Percentiles rank a stretch among this genome's conserved stretches.
These are phyloP conservation scores for Ginglymostoma cirratum DNA, from an alignment of 2,113 vertebrate species.

Conservation along the genomic window DNA sequence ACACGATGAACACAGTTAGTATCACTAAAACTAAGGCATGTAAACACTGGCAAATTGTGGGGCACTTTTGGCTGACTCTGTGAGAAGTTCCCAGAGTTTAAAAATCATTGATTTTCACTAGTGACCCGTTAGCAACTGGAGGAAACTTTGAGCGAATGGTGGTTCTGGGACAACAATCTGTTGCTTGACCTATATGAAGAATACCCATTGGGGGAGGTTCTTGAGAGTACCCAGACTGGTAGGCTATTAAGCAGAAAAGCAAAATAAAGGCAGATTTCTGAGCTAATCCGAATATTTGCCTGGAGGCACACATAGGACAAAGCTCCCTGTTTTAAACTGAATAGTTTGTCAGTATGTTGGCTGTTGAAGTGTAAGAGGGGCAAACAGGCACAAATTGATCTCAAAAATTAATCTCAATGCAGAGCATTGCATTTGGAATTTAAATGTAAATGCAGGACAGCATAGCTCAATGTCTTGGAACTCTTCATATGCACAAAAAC, in stretches of 20 bases:
- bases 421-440: background rate
- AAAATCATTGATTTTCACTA: background rate
- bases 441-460: background rate
- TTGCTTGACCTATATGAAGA: background rate
- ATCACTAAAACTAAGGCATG: background rate
- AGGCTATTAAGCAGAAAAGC: background rate
- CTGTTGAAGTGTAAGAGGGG: background rate
- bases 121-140: background rate
- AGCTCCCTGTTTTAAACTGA: background rate
- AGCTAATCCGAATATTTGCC: background rate
- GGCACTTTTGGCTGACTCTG: background rate
- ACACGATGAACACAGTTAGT: background rate
- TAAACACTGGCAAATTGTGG: background rate
- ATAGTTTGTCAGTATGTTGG: background rate
- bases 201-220: background rate
- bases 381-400: background rate
- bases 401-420: background rate
- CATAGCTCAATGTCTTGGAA: background rate
- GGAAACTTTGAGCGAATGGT: too few species aligned
- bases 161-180: background rate
- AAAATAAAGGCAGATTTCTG: background rate
- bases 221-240: background rate
- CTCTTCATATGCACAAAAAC: background rate
- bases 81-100: background rate
- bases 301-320: background rate